phyloP scores from a whole-genome alignment of 2,797 vertebrate species.

The Chrysolophus pictus region DNA sequence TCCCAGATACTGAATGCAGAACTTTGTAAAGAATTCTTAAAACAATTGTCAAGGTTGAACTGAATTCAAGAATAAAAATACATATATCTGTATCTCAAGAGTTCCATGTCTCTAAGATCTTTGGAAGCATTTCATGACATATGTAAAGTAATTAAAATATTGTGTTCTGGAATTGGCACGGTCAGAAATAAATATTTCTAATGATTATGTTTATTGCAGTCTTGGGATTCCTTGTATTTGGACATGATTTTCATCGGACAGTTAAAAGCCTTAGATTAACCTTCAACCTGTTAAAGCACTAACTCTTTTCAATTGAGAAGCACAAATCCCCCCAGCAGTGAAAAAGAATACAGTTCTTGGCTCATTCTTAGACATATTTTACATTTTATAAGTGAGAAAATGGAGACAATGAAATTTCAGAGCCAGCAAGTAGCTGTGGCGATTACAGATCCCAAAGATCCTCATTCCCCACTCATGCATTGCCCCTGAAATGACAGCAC shows the following conservation, averaged over 20 bases:
- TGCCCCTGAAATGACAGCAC: neutral
- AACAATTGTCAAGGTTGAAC: neutral
- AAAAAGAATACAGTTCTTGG: neutral
- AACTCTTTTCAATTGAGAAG: neutral
- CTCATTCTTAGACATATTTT: neutral
- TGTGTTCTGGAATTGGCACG: neutral
- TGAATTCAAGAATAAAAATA: neutral
- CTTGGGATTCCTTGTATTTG: neutral
- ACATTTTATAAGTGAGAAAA: neutral
- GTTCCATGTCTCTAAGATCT: neutral
- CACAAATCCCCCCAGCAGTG: neutral
- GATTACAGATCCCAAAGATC: neutral
- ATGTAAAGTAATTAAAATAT: neutral
- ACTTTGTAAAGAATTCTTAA: neutral
- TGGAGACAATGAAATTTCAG: neutral
- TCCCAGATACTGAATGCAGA: neutral
- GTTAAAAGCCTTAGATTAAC: conserved; percentile 4
- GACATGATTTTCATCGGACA: neutral
- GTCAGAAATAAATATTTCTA: conserved; percentile 18
- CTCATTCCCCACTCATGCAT: neutral
- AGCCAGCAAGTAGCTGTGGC: neutral
- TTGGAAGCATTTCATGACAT: neutral
- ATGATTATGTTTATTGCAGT: neutral
- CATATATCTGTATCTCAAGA: neutral
- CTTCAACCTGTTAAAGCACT: conserved; percentile 11